Percentiles rank a stretch among this genome's conserved stretches.
Evolutionary conservation across 2,888 invertebrate genomes (phyloP).

Genomic region (Melinopterus prodromus): DNA sequence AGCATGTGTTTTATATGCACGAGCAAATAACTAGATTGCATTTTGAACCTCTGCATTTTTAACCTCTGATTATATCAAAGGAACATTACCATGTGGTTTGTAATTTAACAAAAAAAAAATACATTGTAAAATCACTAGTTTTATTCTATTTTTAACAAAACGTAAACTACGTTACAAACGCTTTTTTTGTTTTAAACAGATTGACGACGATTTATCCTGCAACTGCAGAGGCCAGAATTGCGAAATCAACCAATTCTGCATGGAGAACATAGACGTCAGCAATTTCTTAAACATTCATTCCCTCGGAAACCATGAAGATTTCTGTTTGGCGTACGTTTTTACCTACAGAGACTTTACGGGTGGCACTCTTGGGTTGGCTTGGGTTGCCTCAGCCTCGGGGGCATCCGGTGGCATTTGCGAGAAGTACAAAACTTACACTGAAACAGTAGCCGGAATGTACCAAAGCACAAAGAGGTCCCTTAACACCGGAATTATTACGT

Average conservation of each 20-base stretch:
- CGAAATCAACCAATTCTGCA: constrained; percentile 89
- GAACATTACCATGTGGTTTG: too few species aligned
- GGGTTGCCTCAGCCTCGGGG: constrained; percentile 98
- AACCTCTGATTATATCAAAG: too few species aligned
- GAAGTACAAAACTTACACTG: constrained; percentile 96
- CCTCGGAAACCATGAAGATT: constrained; percentile 95
- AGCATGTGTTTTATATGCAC: too few species aligned
- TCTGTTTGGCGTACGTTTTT: constrained; percentile 99
- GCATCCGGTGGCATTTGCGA: constrained; percentile 99
- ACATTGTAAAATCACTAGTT: too few species aligned
- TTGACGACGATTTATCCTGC: constrained; percentile 88
- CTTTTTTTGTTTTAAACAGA: constrained; percentile 69
- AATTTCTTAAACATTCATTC: constrained; percentile 99
- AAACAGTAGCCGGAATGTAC: constrained; percentile 93
- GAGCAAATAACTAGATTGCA: too few species aligned
- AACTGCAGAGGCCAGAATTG: constrained; percentile 67
- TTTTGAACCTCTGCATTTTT: too few species aligned
- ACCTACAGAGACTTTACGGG: constrained; percentile 98
- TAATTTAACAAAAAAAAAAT: too few species aligned
- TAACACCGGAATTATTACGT: constrained; percentile 98
- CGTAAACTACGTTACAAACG: background rate
- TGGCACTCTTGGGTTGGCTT: constrained; percentile 96
- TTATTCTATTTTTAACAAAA: background rate
- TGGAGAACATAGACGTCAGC: constrained; percentile 97
- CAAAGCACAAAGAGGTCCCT: constrained; percentile 93